Percentiles rank a stretch among this genome's conserved stretches.
Evolutionary conservation across 2,888 invertebrate species (phyloP).

Genomic region (Metalampra italica): DNA sequence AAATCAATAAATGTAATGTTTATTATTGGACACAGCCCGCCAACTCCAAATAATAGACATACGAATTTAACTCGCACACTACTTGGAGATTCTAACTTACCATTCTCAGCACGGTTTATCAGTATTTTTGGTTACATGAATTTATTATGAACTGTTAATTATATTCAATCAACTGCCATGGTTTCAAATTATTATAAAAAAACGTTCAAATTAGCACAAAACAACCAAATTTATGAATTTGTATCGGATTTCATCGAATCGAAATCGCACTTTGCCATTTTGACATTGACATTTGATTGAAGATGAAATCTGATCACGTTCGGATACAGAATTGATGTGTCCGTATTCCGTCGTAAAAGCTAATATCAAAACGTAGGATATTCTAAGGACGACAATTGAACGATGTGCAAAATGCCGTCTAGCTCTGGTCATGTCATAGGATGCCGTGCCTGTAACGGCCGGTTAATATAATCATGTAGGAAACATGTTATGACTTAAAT

Average conservation of each 20-base stretch:
- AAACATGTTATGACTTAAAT: no score
- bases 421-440: no score
- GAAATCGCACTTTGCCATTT: neutral
- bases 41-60: slow-evolving; percentile 13
- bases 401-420: no score
- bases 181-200: slow-evolving; percentile 2
- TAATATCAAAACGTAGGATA: no score
- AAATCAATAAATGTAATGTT: slow-evolving; percentile 19
- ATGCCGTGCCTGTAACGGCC: no score
- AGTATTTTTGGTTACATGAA: neutral
- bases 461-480: no score
- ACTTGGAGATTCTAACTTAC: slow-evolving; percentile 6
- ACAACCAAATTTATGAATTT: neutral
- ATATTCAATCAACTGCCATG: neutral
- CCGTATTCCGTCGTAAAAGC: no score
- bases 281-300: neutral
- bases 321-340: no score
- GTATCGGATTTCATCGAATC: neutral
- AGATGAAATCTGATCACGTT: no score
- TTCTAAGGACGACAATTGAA: no score
- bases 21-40: slow-evolving; percentile 12
- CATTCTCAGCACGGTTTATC: slow-evolving; percentile 4
- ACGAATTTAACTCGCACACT: no score
- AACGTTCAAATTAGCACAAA: neutral
- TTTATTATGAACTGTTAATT: neutral